Conservation (phyloP, 2,797 vertebrate species). For the Scolopax rusticola region DNA sequence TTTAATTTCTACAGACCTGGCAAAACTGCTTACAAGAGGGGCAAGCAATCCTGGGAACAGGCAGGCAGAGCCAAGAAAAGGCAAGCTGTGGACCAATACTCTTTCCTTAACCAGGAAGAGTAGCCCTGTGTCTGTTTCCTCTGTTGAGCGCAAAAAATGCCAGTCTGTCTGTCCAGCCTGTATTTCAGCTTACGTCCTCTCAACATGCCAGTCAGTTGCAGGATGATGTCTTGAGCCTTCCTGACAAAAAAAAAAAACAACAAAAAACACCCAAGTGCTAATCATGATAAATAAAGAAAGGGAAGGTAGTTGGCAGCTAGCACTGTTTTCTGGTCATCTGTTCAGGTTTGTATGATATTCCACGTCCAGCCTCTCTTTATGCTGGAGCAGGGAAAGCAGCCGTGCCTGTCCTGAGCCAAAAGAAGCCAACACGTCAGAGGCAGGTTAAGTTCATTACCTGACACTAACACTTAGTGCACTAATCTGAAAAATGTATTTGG, state of each 20-base stretch:
- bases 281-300: not conserved
- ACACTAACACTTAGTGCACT: not conserved
- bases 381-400: not conserved
- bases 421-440: not conserved
- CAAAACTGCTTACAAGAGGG: not conserved
- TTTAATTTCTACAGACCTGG: not conserved
- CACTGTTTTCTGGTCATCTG: not conserved
- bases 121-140: not conserved
- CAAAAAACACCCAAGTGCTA: not conserved
- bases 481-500: not conserved
- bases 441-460: not conserved
- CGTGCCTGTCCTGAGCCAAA: not conserved
- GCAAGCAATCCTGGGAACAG: not conserved
- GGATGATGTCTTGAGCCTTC: not conserved
- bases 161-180: not conserved
- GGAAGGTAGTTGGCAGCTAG: not conserved
- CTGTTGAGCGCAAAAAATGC: not conserved
- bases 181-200: not conserved
- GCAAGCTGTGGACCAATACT: not conserved
- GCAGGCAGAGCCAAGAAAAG: not conserved
- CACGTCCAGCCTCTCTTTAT: not conserved
- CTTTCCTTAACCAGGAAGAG: not conserved
- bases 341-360: not conserved
- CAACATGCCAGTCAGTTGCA: not conserved
- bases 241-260: not conserved